Evolutionary conservation across 2,113 vertebrate genomes (phyloP), one percentile per base, ranked within the genome.

Genomic region (Tilapia sparmanii): DNA sequence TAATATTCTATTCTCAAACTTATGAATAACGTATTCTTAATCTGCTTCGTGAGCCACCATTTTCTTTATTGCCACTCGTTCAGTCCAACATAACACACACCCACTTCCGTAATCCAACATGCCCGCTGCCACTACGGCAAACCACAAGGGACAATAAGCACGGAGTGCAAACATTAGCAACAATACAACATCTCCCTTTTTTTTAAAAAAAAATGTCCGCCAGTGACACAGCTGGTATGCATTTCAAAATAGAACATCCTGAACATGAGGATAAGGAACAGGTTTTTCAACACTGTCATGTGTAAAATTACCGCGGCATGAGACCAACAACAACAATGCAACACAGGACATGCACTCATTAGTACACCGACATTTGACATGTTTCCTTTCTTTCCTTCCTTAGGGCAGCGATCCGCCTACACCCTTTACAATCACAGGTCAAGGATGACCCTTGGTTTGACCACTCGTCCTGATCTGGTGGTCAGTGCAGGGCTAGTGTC

Each of bases 381-480:
- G 15, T 8, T 3, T 6, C 1, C 2, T 6, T 50, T 18, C 5
- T 50, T 50, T 8, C 11, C 2, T 3, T 2, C 4, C 9, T 50
- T 50, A 19, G 47, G 47, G 18, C 18, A 52, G 4, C 38, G 38
- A 40, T 40, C 16, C 15, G 1, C 26, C 57, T 18, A 59, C 15
- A 59, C 26, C 2, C 3, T 10, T 61, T 10, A 61, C 57, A 61
- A 31, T 31, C 57, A 61, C 26, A 61, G 15, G 26, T 61, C 15
- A 61, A 61, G 57, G 15, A 61, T 61, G 26, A 10, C 57, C 24
- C 57, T 61, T 31, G 26, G 57, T 61, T 61, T 61, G 26, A 31
- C 57, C 57, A 31, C 26, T 61, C 5, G 3, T 26, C 57, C 57
- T 31, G 57, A 61, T 61, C 26, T 61, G 57, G 26, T 61, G 57